These are phyloP conservation scores for Labeo calbasu DNA, from an alignment of 2,797 vertebrate genomes.

Conservation along the genomic window DNA sequence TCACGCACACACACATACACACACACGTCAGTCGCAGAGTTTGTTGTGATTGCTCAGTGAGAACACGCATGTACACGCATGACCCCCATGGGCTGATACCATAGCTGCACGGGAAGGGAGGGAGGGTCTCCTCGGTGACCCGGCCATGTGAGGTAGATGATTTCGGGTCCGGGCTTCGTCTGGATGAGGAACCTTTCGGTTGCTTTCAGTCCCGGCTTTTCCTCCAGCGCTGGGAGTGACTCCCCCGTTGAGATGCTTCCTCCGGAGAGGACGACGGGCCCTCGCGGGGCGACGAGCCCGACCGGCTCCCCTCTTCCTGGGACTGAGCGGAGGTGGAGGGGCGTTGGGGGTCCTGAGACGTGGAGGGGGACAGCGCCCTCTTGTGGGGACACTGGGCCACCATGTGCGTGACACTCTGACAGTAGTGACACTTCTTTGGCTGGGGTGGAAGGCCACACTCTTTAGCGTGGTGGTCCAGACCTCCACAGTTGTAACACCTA, in stretches of 20 bases:
- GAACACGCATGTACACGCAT: conserved; percentile 49
- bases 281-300: conserved; percentile 78
- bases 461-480: conserved; percentile 97
- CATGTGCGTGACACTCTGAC: conserved; percentile 98
- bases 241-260: conserved; percentile 71
- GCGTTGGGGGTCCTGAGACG: conserved; percentile 86
- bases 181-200: conserved; percentile 62
- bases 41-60: conserved; percentile 31
- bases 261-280: conserved; percentile 79
- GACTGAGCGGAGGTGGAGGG: conserved; percentile 77
- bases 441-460: conserved; percentile 97
- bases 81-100: conserved; percentile 60
- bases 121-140: conserved; percentile 69
- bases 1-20: conserved; percentile 38
- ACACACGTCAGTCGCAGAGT: conserved; percentile 16
- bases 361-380: conserved; percentile 81
- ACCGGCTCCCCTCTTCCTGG: conserved; percentile 81
- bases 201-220: conserved; percentile 72
- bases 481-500: conserved; percentile 98
- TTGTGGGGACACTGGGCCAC: conserved; percentile 93
- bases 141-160: conserved; percentile 81
- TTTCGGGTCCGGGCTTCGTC: conserved; percentile 67
- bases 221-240: conserved; percentile 75
- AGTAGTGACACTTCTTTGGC: conserved; percentile 99
- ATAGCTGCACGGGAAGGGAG: conserved; percentile 72